Conservation (phyloP, 2,797 vertebrate genomes). For the Adelosebastes latens region DNA sequence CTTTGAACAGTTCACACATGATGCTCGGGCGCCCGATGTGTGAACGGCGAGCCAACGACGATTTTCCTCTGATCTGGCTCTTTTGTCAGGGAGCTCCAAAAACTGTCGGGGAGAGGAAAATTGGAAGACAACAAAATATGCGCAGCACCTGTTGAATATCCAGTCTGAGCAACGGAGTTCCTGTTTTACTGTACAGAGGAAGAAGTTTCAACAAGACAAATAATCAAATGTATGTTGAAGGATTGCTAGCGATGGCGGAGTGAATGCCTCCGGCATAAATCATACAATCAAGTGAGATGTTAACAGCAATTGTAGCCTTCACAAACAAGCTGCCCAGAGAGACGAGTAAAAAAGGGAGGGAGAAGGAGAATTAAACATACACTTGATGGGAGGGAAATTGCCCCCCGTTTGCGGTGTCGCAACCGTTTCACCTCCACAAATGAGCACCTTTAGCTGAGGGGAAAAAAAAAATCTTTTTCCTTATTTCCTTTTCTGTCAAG, state of each 20-base stretch:
- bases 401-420: constrained; percentile 38
- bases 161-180: not conserved
- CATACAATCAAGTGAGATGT: constrained; percentile 73
- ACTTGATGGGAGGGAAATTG: constrained; percentile 75
- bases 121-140: not conserved
- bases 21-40: too few relatives aligned
- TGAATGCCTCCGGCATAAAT: constrained; percentile 46
- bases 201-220: not conserved
- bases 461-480: constrained; percentile 52
- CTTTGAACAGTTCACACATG: too few relatives aligned
- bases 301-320: constrained; percentile 80
- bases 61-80: too few relatives aligned
- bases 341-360: constrained; percentile 46
- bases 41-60: too few relatives aligned
- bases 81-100: too few relatives aligned
- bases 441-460: constrained; percentile 67
- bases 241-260: constrained; percentile 31
- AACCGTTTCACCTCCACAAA: constrained; percentile 68
- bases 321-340: constrained; percentile 43
- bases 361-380: constrained; percentile 77
- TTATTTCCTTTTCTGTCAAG: constrained; percentile 80
- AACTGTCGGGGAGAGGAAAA: too few relatives aligned
- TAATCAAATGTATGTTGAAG: constrained; percentile 27
- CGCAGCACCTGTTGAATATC: not conserved
- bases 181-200: not conserved